phyloP scores from a whole-genome alignment of 2,888 invertebrate species.

The Mythimna ferrago region DNA sequence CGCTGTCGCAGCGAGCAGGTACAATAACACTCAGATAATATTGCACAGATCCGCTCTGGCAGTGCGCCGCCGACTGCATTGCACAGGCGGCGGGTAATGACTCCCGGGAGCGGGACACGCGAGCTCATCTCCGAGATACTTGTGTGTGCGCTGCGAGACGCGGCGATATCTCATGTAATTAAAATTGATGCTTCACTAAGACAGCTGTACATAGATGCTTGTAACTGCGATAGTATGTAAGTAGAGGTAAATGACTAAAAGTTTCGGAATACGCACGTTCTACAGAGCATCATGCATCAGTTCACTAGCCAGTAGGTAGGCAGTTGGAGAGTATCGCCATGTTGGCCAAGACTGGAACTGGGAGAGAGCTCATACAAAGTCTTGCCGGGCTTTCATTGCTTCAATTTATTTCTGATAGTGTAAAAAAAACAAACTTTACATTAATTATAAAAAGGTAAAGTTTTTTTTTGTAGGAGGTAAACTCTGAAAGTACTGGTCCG shows the following conservation, averaged over 20 bases:
- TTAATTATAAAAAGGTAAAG: no score
- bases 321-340: no score
- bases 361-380: no score
- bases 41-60: not conserved
- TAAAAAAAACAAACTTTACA: no score
- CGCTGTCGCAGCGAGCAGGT: not conserved
- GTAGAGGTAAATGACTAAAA: no score
- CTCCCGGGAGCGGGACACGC: not conserved
- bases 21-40: not conserved
- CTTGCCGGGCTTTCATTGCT: no score
- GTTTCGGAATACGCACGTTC: no score
- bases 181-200: not conserved
- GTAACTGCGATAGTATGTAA: not conserved
- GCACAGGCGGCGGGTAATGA: slow-evolving; percentile 1
- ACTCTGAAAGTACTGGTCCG: no score
- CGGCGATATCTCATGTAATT: slow-evolving; percentile 7
- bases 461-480: no score
- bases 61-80: not conserved
- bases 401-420: no score
- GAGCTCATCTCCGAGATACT: slow-evolving; percentile 11
- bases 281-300: not conserved
- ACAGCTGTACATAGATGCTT: not conserved
- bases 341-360: no score
- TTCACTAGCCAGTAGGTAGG: no score
- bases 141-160: not conserved